phyloP scores from a whole-genome alignment of 2,797 vertebrate genomes.

The Sternotherus odoratus region DNA sequence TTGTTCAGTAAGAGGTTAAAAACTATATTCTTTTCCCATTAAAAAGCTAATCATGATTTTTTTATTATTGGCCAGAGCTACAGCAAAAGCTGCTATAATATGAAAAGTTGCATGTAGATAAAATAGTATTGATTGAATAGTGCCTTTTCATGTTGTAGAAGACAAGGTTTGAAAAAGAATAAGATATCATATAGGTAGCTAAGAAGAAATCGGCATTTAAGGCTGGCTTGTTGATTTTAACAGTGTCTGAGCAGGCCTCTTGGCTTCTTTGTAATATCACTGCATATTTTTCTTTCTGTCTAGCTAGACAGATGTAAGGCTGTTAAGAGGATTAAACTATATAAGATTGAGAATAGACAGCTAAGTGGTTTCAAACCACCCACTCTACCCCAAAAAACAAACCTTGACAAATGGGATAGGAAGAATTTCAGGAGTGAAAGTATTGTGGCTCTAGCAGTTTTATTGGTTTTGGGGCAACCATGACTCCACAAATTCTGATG shows the following conservation, averaged over 20 bases:
- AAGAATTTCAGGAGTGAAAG: background rate
- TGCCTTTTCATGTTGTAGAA: background rate
- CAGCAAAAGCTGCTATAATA: background rate
- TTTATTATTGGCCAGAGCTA: background rate
- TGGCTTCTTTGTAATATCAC: background rate
- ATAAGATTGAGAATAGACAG: background rate
- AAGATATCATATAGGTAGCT: background rate
- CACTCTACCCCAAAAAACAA: background rate
- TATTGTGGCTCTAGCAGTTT: background rate
- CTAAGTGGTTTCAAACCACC: background rate
- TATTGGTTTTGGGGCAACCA: background rate
- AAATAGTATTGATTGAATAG: background rate
- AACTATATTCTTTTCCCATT: background rate
- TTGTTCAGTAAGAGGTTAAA: background rate
- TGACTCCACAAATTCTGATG: background rate
- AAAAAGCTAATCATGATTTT: background rate
- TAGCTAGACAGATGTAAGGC: background rate
- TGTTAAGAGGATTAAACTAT: background rate
- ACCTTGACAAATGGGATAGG: background rate
- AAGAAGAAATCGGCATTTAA: background rate
- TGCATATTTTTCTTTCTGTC: background rate
- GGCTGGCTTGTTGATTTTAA: background rate
- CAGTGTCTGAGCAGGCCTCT: background rate
- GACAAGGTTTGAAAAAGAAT: background rate
- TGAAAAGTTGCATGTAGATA: background rate